Evolutionary conservation across 2,888 invertebrate species (phyloP).

Genomic region (Pyrocoelia pectoralis): DNA sequence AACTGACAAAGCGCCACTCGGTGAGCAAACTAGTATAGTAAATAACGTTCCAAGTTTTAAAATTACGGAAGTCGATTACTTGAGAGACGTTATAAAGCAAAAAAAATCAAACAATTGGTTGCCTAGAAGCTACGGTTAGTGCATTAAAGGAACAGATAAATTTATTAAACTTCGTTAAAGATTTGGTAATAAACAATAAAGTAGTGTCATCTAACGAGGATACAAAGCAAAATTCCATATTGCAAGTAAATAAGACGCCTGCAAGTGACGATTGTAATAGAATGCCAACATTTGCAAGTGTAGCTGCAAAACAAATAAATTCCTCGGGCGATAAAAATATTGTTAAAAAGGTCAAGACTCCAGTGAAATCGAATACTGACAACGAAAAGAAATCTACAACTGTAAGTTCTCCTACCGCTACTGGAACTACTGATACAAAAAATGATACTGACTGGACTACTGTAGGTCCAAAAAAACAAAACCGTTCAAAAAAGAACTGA

Average conservation of each 20-base stretch:
- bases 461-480: background rate
- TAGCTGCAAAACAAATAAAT: too few species aligned
- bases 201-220: background rate
- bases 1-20: background rate
- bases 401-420: too few species aligned
- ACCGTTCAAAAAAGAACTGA: background rate
- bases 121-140: background rate
- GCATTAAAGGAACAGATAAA: constrained; percentile 3
- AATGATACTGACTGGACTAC: background rate
- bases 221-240: background rate
- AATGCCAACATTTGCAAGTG: background rate
- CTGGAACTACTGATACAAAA: background rate
- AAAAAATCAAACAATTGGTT: background rate
- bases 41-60: too few species aligned
- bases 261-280: background rate
- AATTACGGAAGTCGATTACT: background rate
- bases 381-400: too few species aligned
- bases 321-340: too few species aligned
- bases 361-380: too few species aligned
- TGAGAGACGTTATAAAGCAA: background rate
- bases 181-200: background rate
- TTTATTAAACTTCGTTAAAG: background rate
- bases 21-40: background rate
- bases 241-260: background rate
- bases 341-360: too few species aligned